Conservation (phyloP, 1,140 invertebrate genomes). For the Leptinotarsa lineolata region DNA sequence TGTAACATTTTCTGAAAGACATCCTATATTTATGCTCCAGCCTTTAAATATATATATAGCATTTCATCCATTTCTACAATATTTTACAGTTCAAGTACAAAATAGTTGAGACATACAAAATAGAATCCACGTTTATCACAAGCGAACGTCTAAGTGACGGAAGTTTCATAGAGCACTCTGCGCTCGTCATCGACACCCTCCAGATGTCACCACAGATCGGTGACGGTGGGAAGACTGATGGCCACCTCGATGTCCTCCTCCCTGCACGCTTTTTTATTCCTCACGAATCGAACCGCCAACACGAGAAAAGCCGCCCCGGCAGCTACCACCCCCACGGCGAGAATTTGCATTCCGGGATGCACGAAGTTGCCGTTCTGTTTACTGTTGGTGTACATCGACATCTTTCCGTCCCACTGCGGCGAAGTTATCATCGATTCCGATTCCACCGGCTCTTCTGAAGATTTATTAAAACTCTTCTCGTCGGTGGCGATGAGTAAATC, state of each 20-base stretch:
- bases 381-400: slow-evolving; percentile 50
- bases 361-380: slow-evolving; percentile 32
- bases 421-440: neutral
- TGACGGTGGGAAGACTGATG: slow-evolving; percentile 64
- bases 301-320: slow-evolving; percentile 38
- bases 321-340: slow-evolving; percentile 50
- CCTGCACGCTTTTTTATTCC: slow-evolving; percentile 42
- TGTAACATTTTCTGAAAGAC: neutral
- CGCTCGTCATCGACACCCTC: slow-evolving; percentile 60
- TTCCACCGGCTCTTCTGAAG: neutral
- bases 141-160: slow-evolving; percentile 37
- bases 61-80: slow-evolving; percentile 24
- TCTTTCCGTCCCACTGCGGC: slow-evolving; percentile 35
- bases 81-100: slow-evolving; percentile 37
- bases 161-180: slow-evolving; percentile 62
- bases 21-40: neutral
- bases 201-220: slow-evolving; percentile 72
- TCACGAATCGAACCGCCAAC: slow-evolving; percentile 53
- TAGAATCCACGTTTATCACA: slow-evolving; percentile 47
- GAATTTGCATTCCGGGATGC: slow-evolving; percentile 61
- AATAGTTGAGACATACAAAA: slow-evolving; percentile 43
- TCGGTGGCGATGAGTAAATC: slow-evolving; percentile 21
- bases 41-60: neutral
- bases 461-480: slow-evolving; percentile 25
- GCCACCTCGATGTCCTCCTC: slow-evolving; percentile 70